phyloP scores from a whole-genome alignment of 2,797 vertebrate species.

The Hoplostethus atlanticus region DNA sequence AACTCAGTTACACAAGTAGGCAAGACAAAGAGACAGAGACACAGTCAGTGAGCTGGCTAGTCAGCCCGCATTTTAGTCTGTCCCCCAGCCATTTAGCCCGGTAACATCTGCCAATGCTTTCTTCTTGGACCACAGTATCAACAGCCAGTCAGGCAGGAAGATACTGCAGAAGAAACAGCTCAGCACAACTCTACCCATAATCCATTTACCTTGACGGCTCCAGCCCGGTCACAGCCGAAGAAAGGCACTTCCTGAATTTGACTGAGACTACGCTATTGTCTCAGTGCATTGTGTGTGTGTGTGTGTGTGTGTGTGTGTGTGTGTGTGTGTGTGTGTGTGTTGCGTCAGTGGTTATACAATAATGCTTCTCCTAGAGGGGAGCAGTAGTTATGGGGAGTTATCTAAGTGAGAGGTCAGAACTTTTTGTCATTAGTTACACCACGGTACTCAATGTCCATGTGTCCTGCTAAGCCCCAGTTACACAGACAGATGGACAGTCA shows the following conservation, averaged over 20 bases:
- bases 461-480: constrained; percentile 5
- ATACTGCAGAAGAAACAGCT: constrained; percentile 44
- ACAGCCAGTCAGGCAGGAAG: constrained; percentile 22
- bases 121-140: constrained; percentile 10
- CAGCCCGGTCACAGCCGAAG: constrained; percentile 25
- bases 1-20: background rate
- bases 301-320: background rate
- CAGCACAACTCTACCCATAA: constrained; percentile 45
- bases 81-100: constrained; percentile 2
- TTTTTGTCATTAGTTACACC: constrained; percentile 48
- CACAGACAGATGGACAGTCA: constrained; percentile 33
- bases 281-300: constrained; percentile 16
- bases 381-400: constrained; percentile 47
- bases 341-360: constrained; percentile 6
- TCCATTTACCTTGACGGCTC: constrained; percentile 32
- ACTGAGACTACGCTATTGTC: constrained; percentile 27
- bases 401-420: constrained; percentile 44
- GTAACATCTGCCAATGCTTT: constrained; percentile 8
- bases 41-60: background rate
- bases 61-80: background rate
- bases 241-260: constrained; percentile 27
- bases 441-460: constrained; percentile 24
- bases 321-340: background rate
- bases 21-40: background rate
- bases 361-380: background rate